Evolutionary conservation across 2,113 vertebrate species (phyloP), one percentile per base, ranked within the genome.

Genomic region (Oryzias celebensis): DNA sequence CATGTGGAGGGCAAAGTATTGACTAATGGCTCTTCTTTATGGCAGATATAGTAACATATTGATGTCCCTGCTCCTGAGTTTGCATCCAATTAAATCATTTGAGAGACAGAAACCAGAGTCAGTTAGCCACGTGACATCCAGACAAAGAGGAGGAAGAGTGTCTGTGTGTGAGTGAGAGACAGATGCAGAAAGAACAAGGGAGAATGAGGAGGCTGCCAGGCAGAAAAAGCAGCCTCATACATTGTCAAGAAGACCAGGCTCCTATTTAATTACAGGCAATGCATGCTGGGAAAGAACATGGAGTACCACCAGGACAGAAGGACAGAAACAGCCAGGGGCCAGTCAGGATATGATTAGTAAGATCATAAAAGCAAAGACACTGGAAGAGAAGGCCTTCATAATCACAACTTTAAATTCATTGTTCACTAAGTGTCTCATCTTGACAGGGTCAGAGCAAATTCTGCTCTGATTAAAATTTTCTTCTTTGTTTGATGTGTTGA

Each of bases 1-100:
- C 61, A 66, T 84, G 81, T 83, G 65, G 63, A 79, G 78, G 61
- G 75, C 51, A 43, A 84, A 76, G 76, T 81, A 85, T 84, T 87
- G 88, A 88, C 85, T 87, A 85, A 89, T 87, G 85, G 88, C 69
- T 80, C 77, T 71, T 71, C 77, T 84, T 88, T 90, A 87, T 82
- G 81, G 84, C 87, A 88, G 87, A 90, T 88, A 88, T 83, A 87
- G 80, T 79, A 84, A 77, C 47, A 64, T 87, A 90, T 90, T 90
- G 87, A 92, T 88, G 85, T 82, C 78, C 41, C 14, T 65, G 80
- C 73, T 87, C 66, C 83, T 85, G 77, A 87, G 75, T 87, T 90
- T 90, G 87, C 87, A 90, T 90, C 87, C 88, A 91, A 90, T 92
- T 90, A 90, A 90, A 89, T 90, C 71, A 89, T 89, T 87, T 88